A percentile compares a stretch with the other conserved stretches of the same genome.
Conservation (phyloP, 2,888 invertebrate genomes). For the Acronicta leporina region DNA sequence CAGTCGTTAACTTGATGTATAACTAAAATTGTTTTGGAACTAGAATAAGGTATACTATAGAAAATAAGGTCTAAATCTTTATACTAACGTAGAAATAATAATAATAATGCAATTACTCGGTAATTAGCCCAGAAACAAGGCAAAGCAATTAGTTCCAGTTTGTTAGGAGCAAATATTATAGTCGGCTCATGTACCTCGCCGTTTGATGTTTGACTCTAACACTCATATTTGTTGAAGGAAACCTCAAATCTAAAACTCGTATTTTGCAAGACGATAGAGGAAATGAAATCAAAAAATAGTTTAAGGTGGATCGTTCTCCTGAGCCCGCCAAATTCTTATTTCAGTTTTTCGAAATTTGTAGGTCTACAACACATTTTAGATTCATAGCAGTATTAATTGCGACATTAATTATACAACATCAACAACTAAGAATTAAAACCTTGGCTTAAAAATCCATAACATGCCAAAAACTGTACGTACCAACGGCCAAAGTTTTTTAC, state of each 20-base stretch:
- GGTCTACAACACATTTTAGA: too few relatives aligned
- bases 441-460: too few relatives aligned
- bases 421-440: too few relatives aligned
- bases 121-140: conserved; percentile 61
- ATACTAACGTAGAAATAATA: conserved; percentile 26
- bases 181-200: conserved; percentile 23
- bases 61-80: conserved; percentile 1
- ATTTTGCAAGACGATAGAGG: conserved; percentile 10
- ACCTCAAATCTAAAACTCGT: conserved; percentile 8
- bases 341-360: too few relatives aligned
- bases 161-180: conserved; percentile 67
- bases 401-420: too few relatives aligned
- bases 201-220: conserved; percentile 58
- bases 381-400: too few relatives aligned
- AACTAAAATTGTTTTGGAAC: too few relatives aligned
- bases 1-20: too few relatives aligned
- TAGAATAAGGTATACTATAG: background rate
- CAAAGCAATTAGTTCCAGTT: conserved; percentile 67
- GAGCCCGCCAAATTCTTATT: too few relatives aligned
- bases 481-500: too few relatives aligned
- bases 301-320: background rate
- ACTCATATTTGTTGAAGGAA: conserved; percentile 27
- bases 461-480: too few relatives aligned
- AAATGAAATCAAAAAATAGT: conserved; percentile 1
- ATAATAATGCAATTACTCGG: conserved; percentile 42